phyloP scores from a whole-genome alignment of 2,797 vertebrate genomes.

The Thamnophis elegans region DNA sequence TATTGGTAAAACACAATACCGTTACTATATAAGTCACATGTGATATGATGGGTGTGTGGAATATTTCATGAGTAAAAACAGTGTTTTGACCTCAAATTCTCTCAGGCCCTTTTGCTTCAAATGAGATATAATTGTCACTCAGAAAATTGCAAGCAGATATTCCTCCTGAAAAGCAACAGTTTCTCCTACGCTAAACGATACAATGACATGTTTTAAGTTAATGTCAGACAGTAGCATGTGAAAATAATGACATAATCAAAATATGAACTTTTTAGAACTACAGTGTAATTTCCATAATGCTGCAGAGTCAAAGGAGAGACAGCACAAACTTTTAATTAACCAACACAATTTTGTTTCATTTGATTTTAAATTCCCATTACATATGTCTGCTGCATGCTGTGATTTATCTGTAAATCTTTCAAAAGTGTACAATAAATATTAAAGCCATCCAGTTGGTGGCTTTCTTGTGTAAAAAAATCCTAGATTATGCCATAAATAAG shows the following conservation, averaged over 20 bases:
- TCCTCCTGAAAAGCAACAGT: conserved; percentile 9
- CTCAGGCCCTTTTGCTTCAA: conserved; percentile 27
- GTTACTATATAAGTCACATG: conserved; percentile 1
- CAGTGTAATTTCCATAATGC: not conserved
- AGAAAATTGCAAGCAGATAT: conserved; percentile 28
- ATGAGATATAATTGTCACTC: conserved; percentile 23
- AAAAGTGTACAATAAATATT: not conserved
- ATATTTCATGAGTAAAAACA: not conserved
- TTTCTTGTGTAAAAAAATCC: not conserved
- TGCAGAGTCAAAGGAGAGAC: not conserved
- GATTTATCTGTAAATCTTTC: conserved; percentile 3
- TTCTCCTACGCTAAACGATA: not conserved
- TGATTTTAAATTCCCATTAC: not conserved
- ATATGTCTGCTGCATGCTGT: not conserved
- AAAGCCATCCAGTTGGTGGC: not conserved
- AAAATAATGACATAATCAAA: conserved; percentile 35
- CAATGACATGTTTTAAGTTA: conserved; percentile 8
- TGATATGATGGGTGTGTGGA: not conserved
- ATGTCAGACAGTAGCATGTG: not conserved
- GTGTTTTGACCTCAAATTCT: conserved; percentile 7
- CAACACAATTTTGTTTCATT: not conserved
- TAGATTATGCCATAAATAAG: conserved; percentile 12
- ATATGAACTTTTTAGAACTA: conserved; percentile 20
- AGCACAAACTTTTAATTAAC: not conserved
- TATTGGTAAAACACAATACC: conserved; percentile 40